These are phyloP conservation scores for Minunthozetes semirufus DNA, from an alignment of 2,888 invertebrate genomes.

Conservation along the genomic window DNA sequence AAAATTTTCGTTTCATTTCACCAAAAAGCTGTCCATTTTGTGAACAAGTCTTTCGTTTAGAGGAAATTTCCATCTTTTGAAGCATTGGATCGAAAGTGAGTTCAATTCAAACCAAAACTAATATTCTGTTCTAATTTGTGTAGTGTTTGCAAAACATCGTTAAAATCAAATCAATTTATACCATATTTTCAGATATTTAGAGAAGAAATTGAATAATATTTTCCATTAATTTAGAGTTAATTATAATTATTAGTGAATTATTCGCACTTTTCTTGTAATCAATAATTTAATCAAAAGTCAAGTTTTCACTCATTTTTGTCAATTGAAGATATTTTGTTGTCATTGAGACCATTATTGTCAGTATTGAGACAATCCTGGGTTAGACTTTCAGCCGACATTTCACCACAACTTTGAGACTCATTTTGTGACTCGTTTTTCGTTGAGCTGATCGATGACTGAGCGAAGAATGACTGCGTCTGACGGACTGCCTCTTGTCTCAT, in stretches of 20 bases:
- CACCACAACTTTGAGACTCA: slow-evolving; percentile 11
- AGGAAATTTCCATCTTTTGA: too few relatives aligned
- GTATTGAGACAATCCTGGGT: neutral
- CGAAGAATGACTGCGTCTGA: slow-evolving; percentile 44
- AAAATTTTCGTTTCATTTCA: too few relatives aligned
- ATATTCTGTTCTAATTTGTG: too few relatives aligned
- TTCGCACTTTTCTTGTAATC: slow-evolving; percentile 2
- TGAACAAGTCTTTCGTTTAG: too few relatives aligned
- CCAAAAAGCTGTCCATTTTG: too few relatives aligned
- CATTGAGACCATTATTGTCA: neutral
- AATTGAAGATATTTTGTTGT: slow-evolving; percentile 2
- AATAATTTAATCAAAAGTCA: neutral
- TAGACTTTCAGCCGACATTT: neutral
- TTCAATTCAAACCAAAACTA: too few relatives aligned
- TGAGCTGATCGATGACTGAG: slow-evolving; percentile 32
- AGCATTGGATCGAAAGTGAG: too few relatives aligned
- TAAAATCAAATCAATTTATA: too few relatives aligned
- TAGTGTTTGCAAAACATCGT: too few relatives aligned
- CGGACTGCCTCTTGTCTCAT: slow-evolving; percentile 44
- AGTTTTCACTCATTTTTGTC: slow-evolving; percentile 6
- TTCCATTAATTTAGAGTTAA: neutral
- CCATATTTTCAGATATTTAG: neutral
- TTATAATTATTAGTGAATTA: neutral
- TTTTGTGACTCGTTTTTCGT: slow-evolving; percentile 6
- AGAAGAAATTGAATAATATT: neutral